Base-by-base conservation (phyloP, 2,113 vertebrate species). In the Antechinus stuartii region DNA sequence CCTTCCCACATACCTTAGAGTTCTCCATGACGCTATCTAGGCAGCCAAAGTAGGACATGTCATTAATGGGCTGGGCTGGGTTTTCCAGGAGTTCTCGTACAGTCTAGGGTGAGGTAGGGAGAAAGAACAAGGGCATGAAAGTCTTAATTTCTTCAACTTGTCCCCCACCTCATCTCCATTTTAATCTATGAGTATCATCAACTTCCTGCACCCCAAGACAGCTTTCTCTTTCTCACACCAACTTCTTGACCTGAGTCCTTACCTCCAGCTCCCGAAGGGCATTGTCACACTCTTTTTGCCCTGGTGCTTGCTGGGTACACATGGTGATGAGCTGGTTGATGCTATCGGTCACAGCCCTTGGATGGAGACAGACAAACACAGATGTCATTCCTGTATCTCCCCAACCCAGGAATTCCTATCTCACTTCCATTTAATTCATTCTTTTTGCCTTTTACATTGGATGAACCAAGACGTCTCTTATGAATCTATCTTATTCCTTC, bases 11-110 rank as follows among this genome's bases (percentile, higher is more conserved):
- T 96, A 99, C 99, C 99, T 99, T 99, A 11, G 99, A 99, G 98
- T 99, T 99, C 98, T 99, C 99, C 99, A 99, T 99, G 54, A 99
- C 99, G 0, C 99, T 99, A 98, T 99, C 99, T n/a, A 99, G 99
- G 97, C 99, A 99, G 98, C 99, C 99, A 76, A 99, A 99, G 98
- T 99, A 99, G 42, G 99, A 99, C 98, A 99, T 98, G 55, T 99
- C 99, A 1, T 98, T 99, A 93, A 99, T 98, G 0, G 99, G 99
- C 93, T 99, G 99, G 0, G 99, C 99, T 0, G 99, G 99, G 97
- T 99, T 99, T 98, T 99, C 99, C 97, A 99, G 98, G 98, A 99
- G 99, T 54, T 99, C 99, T 92, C 98, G 98, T 50, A 99, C 99
- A 0, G 99, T 99, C 99, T 99, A 96, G 89, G 30, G 46, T 96